Conservation (phyloP, 2,888 invertebrate genomes). For the Saturnia pavonia region DNA sequence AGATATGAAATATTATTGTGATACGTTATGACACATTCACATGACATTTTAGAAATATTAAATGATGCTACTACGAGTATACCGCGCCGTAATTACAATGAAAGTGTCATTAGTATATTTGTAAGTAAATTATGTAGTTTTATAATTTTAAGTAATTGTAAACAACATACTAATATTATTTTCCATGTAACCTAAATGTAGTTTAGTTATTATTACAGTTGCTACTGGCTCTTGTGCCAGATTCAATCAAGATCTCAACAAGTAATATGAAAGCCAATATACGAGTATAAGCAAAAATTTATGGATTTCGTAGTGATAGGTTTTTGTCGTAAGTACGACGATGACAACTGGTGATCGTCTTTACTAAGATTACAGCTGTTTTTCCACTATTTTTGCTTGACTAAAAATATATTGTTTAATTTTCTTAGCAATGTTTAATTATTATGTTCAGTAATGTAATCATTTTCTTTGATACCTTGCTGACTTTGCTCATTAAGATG, state of each 20-base stretch:
- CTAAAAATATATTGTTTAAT: too few species aligned
- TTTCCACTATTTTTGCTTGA: too few species aligned
- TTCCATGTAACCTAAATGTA: background rate
- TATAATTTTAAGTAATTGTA: too few species aligned
- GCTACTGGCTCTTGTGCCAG: background rate
- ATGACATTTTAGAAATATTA: slow-evolving; percentile 23
- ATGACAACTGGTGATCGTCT: too few species aligned
- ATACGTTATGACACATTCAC: slow-evolving; percentile 20
- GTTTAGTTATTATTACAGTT: background rate
- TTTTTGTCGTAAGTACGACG: too few species aligned
- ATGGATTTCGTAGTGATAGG: too few species aligned
- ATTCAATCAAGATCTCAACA: background rate
- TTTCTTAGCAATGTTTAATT: too few species aligned
- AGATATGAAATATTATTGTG: slow-evolving; percentile 14
- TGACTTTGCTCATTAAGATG: too few species aligned
- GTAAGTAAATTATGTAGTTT: background rate
- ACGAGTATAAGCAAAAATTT: too few species aligned
- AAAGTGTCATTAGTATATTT: background rate
- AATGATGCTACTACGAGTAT: background rate
- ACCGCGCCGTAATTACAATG: background rate
- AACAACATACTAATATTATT: background rate
- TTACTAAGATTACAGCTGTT: too few species aligned
- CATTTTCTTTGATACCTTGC: too few species aligned
- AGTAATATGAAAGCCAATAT: background rate
- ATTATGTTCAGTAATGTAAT: too few species aligned